Evolutionary conservation across 2,113 vertebrate genomes (phyloP), one percentile per base, ranked within the genome.

Genomic region (Holacanthus passer): DNA sequence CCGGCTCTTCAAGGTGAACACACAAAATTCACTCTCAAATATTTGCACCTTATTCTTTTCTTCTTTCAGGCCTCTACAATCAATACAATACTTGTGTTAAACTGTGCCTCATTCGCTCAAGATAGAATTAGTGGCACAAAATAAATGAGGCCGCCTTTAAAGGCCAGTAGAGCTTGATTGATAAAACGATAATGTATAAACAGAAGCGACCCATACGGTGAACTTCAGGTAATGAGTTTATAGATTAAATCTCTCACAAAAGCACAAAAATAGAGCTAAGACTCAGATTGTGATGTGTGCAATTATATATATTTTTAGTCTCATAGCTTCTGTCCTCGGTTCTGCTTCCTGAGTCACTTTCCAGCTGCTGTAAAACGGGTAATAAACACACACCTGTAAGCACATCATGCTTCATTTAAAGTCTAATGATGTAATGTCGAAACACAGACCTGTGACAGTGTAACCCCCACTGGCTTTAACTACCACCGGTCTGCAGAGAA

Each of bases 371-470:
- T 84, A 27, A 63, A 73, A 67, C 0, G 35, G 69, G 69, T 75
- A 75, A 73, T 85, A 82, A 76, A 85, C 56, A 4, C 74, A 74
- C 79, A 90, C 84, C 88, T 84, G 90, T 86, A 82, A 85, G 73
- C 37, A 82, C 73, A 70, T 37, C 68, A 52, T 10, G 82, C 60
- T 59, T 87, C 84, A 83, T 90, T 89, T 83, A n/a, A 81, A 83
- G 68, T 77, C 24, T 14, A 87, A 53, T 35, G 52, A 69, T 66
- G 29, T 79, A 13, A 78, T n/a, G 68, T 41, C 29, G 52, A 31
- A 88, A 81, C 80, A 84, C 78, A 50, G 45, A 70, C 64, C 73
- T 62, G 68, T 74, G 66, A 53, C 47, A 31, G 24, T 35, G 77
- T 47, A 67, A 55, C 67, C 17, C 37, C 45, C 39, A 0, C 0